Conservation (phyloP, 2,888 invertebrate genomes). For the Ferrisia virgata region DNA sequence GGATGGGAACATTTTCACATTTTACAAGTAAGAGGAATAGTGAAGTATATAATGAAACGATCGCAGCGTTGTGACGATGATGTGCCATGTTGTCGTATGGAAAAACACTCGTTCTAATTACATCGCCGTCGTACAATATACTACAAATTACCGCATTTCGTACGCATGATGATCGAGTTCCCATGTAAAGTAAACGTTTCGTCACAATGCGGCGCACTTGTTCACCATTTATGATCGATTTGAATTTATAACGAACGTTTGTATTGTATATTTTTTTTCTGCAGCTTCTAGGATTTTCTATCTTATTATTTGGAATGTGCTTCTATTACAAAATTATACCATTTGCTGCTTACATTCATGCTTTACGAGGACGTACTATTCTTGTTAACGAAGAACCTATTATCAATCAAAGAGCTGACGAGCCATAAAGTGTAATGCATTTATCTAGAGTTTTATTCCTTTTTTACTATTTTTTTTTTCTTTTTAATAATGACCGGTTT, state of each 20-base stretch:
- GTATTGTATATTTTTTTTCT: constrained; percentile 50
- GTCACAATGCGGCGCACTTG: background rate
- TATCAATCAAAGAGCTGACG: constrained; percentile 43
- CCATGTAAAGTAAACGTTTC: background rate
- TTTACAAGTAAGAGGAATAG: constrained; percentile 59
- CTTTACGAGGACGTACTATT: constrained; percentile 6
- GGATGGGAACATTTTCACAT: constrained; percentile 77
- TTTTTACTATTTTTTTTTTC: background rate
- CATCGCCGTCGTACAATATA: background rate
- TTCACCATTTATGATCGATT: constrained; percentile 10
- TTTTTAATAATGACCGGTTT: background rate
- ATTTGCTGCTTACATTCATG: constrained; percentile 35
- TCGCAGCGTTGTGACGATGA: background rate
- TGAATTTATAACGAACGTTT: background rate
- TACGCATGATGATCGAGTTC: background rate
- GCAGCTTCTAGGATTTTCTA: constrained; percentile 70
- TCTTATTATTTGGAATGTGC: constrained; percentile 77
- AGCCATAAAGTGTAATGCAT: background rate
- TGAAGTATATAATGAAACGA: background rate
- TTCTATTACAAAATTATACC: constrained; percentile 69
- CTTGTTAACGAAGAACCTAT: constrained; percentile 46
- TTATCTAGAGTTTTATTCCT: background rate
- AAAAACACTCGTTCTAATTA: background rate
- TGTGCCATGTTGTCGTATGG: background rate
- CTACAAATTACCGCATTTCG: background rate